Conservation (phyloP, 2,888 invertebrate species). For the Halocaridina rubra region DNA sequence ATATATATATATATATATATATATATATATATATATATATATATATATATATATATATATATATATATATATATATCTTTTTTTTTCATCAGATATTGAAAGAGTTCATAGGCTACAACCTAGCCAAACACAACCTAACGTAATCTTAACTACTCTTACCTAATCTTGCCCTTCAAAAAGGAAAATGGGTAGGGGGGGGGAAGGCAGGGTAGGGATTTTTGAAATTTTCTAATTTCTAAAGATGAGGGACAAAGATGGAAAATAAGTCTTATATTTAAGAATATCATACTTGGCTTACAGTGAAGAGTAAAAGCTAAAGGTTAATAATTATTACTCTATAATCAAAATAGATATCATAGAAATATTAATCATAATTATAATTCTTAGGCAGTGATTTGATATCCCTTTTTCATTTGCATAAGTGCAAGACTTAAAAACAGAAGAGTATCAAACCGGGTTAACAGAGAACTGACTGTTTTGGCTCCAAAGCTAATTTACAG, state of each 20-base stretch:
- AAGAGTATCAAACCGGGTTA: not conserved
- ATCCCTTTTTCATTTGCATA: not conserved
- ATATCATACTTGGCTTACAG: not conserved
- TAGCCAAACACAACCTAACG: not conserved
- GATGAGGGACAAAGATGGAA: not conserved
- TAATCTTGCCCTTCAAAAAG: not conserved
- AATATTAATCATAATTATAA: not conserved
- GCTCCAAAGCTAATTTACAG: not conserved
- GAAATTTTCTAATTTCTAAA: not conserved
- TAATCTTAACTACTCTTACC: not conserved
- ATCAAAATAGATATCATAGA: not conserved
- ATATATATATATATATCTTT: too few species aligned
- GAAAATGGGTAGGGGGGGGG: not conserved
- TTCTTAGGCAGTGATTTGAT: not conserved
- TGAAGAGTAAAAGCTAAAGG: not conserved
- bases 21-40: not conserved
- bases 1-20: not conserved
- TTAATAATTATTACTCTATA: too few species aligned
- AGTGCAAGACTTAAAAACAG: not conserved
- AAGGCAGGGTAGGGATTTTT: not conserved
- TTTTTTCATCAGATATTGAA: not conserved
- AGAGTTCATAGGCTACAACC: not conserved
- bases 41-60: conserved; percentile 19
- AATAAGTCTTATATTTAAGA: not conserved
- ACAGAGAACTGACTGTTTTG: not conserved